Conservation (phyloP, 64 coral and sea anemone species). For the Stichodactyla helianthus region DNA sequence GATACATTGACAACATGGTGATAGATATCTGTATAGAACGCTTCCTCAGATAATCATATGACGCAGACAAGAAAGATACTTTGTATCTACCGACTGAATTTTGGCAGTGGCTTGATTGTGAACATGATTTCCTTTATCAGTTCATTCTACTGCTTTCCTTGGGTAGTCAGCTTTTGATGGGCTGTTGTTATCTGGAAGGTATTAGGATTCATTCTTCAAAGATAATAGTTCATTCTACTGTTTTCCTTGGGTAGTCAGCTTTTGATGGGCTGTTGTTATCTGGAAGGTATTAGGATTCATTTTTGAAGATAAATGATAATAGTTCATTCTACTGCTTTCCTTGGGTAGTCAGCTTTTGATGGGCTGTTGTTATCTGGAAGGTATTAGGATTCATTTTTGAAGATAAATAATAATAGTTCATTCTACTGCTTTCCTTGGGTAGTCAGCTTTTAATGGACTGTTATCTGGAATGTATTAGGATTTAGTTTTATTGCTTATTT, state of each 20-base stretch:
- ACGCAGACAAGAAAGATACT: neutral
- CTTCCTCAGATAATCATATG: slow-evolving; percentile 30
- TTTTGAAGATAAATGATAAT: no score
- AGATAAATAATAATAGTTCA: slow-evolving; percentile 15
- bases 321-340: no score
- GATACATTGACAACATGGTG: slow-evolving; percentile 12
- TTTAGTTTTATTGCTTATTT: no score
- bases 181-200: no score
- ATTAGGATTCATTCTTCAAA: no score
- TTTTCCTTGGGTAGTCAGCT: no score
- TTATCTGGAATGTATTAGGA: slow-evolving; percentile 28
- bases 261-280: no score
- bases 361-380: no score
- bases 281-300: no score
- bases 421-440: neutral
- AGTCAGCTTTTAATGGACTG: neutral
- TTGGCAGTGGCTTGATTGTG: slow-evolving; percentile 46
- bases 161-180: neutral
- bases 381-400: no score
- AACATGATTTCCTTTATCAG: slow-evolving; percentile 26
- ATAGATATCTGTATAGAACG: slow-evolving; percentile 1
- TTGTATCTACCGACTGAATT: slow-evolving; percentile 47
- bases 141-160: neutral
- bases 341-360: no score
- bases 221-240: no score